phyloP scores from a whole-genome alignment of 2,888 invertebrate genomes.

The Leptopilina drosophilae region DNA sequence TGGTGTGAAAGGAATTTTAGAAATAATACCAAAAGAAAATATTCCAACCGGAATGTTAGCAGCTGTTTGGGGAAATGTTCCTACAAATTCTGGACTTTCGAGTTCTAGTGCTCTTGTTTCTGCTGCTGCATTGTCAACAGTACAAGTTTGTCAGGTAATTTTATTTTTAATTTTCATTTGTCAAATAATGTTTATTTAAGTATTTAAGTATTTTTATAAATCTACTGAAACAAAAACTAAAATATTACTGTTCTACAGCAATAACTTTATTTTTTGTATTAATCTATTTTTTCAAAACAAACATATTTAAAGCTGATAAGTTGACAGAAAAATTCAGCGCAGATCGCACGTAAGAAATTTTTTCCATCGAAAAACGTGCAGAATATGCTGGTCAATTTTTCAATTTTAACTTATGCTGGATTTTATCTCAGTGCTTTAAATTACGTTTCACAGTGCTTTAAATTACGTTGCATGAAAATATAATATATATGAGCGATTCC shows the following conservation, averaged over 20 bases:
- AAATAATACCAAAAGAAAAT: conserved; percentile 77
- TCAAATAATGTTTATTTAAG: conserved; percentile 6
- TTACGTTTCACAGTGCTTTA: neutral
- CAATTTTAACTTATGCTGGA: neutral
- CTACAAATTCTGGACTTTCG: conserved; percentile 95
- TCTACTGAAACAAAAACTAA: too few species aligned
- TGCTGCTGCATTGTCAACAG: conserved; percentile 90
- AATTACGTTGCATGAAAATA: conserved; percentile 8
- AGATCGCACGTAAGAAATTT: neutral
- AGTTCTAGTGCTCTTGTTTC: conserved; percentile 99
- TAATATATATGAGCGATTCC: too few species aligned
- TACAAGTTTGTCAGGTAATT: conserved; percentile 81
- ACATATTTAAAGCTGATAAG: too few species aligned
- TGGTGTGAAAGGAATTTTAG: conserved; percentile 91
- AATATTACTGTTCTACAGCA: too few species aligned
- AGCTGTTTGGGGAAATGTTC: conserved; percentile 91
- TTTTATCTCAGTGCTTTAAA: neutral
- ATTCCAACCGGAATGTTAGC: conserved; percentile 83
- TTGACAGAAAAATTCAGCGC: too few species aligned
- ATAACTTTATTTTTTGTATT: conserved; percentile 6
- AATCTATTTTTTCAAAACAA: neutral
- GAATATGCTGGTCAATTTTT: neutral
- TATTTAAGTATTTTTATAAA: too few species aligned
- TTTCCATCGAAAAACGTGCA: neutral
- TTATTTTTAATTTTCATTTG: conserved; percentile 3